These are phyloP conservation scores for Pseudonaja textilis DNA, from an alignment of 2,113 vertebrate genomes.

Conservation along the genomic window DNA sequence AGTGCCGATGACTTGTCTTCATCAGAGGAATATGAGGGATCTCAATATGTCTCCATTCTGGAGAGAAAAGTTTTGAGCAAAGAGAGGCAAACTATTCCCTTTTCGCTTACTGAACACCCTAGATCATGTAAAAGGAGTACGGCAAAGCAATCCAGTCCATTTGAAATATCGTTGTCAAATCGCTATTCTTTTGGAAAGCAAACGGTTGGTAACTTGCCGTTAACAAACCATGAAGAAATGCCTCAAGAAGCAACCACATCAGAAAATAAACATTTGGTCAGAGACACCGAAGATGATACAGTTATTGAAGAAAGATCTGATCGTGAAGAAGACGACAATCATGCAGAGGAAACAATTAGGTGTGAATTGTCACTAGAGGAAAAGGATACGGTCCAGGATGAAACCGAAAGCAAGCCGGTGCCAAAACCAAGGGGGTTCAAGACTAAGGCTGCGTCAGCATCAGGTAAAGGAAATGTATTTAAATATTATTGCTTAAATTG, in stretches of 20 bases:
- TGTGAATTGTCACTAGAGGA: conserved; percentile 29
- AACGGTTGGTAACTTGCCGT: conserved; percentile 68
- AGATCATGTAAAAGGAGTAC: background rate
- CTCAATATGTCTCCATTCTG: conserved; percentile 1
- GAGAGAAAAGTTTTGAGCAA: conserved; percentile 1
- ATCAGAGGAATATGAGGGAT: conserved; percentile 12
- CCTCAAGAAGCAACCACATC: conserved; percentile 72
- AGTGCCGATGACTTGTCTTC: conserved; percentile 6
- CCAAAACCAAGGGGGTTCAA: conserved; percentile 57
- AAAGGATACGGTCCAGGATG: conserved; percentile 14
- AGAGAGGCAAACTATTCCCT: background rate
- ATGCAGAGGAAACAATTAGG: background rate
- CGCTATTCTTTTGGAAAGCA: conserved; percentile 31
- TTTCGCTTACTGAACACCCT: conserved; percentile 1
- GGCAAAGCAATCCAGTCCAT: background rate
- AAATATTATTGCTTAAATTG: conserved; percentile 7
- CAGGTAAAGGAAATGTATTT: conserved; percentile 67
- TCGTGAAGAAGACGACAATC: conserved; percentile 35
- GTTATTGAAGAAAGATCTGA: background rate
- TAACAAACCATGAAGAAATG: conserved; percentile 72
- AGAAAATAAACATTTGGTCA: conserved; percentile 66
- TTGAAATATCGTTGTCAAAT: conserved; percentile 25
- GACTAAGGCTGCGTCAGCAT: conserved; percentile 44
- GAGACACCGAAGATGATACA: background rate
- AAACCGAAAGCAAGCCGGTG: conserved; percentile 51